Base-by-base conservation (phyloP, 2,888 invertebrate species). In the Tuberolachnus salignus region DNA sequence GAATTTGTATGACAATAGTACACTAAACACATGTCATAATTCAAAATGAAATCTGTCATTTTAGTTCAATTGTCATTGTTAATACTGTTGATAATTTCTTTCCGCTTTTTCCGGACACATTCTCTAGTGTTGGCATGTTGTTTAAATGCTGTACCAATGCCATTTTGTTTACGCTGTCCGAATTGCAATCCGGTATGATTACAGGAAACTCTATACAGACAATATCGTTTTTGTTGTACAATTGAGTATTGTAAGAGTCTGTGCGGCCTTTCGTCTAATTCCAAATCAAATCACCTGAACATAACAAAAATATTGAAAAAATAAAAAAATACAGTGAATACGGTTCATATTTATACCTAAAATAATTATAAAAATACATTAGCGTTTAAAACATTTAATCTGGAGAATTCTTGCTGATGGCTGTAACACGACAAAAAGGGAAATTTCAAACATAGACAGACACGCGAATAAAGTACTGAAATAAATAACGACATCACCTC, bases 1-100 rank as follows among this genome's bases (percentile, higher is more conserved):
- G 42, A 19, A 61, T 49, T 61, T 23, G 34, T 78, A 8, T 49
- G 78, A 8, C 78, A 78, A 49, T 21, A 53, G 23, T 69, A 78
- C 1, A 78, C 78, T n/a, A 78, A 42, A 8, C 69, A 69, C 67
- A 78, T 69, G 34, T 78, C 78, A 51, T 69, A 59, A 1, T 67
- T 69, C 34, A 78, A 59, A 34, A 78, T 57, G 13, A 78, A 69
- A 61, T 78, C 69, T 13, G 78, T 69, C 67, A 78, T 78, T 59
- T 78, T 78, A 42, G 78, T 61, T 51, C 78, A 78, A n/a, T 78
- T 78, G 13, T 61, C n/a, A 42, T 78, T 78, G n/a, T 21, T 49
- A 14, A 78, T 59, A 61, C 57, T 69, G 14, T n/a, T 51, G 6
- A 69, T 69, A 49, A 78, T 69, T 26, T 49, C 21, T 8, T 59